Base-by-base conservation (phyloP, 2,797 vertebrate species). In the Setipinna tenuifilis region DNA sequence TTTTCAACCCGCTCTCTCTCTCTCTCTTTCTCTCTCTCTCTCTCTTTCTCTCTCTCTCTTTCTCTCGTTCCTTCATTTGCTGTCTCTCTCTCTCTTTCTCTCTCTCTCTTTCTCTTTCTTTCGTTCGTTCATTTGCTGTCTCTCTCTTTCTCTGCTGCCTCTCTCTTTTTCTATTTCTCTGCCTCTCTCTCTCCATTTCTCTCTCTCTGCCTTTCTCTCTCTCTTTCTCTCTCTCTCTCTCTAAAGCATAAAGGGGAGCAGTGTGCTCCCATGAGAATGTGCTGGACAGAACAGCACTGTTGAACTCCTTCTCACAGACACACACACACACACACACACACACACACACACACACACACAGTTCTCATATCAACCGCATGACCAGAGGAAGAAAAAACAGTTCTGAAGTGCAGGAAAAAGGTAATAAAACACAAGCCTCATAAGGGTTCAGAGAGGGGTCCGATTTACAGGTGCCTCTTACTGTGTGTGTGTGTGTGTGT, bases 321-420 rank as follows among this genome's bases (percentile, higher is more conserved):
- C 65, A 31, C 58, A 59, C 58, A 59, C 58, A 59, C 58, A 59
- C 58, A 59, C 58, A 59, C 62, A 28, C 25, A 12, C 23, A 28
- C 62, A 28, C 62, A 65, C 62, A 28, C 65, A 31, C 28, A 71
- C 65, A 71, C 65, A 71, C 65, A 75, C 68, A 75, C 68, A 75
- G 14, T 75, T 50, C 46, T 85, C 57, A 46, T 57, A 62, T 81
- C 84, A 54, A 85, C 68, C 28, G 68, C 68, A 75, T 75, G 68
- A 75, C 68, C 68, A 75, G 28, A 75, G 17, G 61, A 71, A 75
- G 31, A 71, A 65, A 71, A 35, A 35, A 75, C 14, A 35, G 28
- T 75, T 75, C 11, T 75, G 68, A 75, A 71, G 12, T 23, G 23
- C 65, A 71, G 65, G 65, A 35, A 71, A 41, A 41, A 75, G 68